Percentiles rank a stretch among this genome's conserved stretches.
Conservation (phyloP, 1,140 invertebrate genomes). For the Chelonus insularis region DNA sequence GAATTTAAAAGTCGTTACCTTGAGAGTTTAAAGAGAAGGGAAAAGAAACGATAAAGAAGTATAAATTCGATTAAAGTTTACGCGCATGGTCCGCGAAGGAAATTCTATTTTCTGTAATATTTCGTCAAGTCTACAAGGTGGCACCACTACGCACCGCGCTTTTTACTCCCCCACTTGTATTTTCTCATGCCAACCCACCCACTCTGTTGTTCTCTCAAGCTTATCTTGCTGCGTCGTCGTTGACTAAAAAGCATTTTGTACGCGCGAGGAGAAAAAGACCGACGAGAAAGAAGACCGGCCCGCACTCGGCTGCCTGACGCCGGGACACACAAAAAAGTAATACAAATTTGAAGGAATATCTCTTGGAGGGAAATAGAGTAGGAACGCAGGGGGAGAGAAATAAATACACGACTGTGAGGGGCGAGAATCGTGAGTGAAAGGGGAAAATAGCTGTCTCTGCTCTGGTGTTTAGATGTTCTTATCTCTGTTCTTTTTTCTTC, state of each 20-base stretch:
- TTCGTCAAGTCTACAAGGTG: constrained; percentile 54
- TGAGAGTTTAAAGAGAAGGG: no score
- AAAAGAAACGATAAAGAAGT: not conserved
- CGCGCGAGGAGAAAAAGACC: constrained; percentile 19
- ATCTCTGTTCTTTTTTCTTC: no score
- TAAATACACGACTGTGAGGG: constrained; percentile 22
- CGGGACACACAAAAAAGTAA: constrained; percentile 1
- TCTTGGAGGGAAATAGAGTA: not conserved
- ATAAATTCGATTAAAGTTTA: constrained; percentile 58
- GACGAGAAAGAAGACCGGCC: not conserved
- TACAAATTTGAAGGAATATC: constrained; percentile 9
- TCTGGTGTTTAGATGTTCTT: constrained; percentile 23
- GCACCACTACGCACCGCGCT: constrained; percentile 40
- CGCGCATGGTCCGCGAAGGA: constrained; percentile 51
- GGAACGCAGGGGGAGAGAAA: constrained; percentile 8
- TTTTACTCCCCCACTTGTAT: constrained; percentile 24
- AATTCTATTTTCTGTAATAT: constrained; percentile 54
- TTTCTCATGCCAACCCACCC: constrained; percentile 26
- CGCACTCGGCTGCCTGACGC: no score
- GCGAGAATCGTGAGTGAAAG: constrained; percentile 26
- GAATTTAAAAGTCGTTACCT: no score
- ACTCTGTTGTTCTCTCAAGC: constrained; percentile 29
- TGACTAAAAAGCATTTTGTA: constrained; percentile 21
- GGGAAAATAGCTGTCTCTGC: constrained; percentile 23
- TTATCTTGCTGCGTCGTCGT: constrained; percentile 26